Conservation (phyloP, 2,888 invertebrate species). For the Dicyrtoma fusca region DNA sequence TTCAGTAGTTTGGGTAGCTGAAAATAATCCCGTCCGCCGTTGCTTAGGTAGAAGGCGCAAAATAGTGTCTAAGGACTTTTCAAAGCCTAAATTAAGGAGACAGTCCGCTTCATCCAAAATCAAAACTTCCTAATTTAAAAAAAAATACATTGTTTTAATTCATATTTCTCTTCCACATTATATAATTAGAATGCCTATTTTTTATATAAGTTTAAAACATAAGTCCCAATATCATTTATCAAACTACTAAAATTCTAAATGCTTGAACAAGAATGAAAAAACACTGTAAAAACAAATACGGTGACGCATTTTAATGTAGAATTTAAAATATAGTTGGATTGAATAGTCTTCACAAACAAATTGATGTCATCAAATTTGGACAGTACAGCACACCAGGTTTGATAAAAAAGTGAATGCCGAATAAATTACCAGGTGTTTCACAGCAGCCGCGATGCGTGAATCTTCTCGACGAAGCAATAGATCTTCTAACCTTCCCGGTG, state of each 20-base stretch:
- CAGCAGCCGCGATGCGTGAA: slow-evolving; percentile 70
- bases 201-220: too few relatives aligned
- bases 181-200: too few relatives aligned
- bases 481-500: slow-evolving; percentile 92
- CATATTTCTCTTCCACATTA: too few relatives aligned
- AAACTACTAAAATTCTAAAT: slow-evolving; percentile 49
- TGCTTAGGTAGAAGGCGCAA: slow-evolving; percentile 88
- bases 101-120: slow-evolving; percentile 97
- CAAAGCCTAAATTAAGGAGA: slow-evolving; percentile 89
- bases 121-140: slow-evolving; percentile 75
- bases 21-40: slow-evolving; percentile 95
- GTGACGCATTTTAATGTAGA: too few relatives aligned
- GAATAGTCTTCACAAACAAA: too few relatives aligned
- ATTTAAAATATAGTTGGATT: too few relatives aligned
- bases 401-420: too few relatives aligned
- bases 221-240: not conserved
- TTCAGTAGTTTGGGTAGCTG: slow-evolving; percentile 97
- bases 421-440: slow-evolving; percentile 81
- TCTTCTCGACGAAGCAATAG: slow-evolving; percentile 64
- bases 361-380: too few relatives aligned
- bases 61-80: slow-evolving; percentile 80
- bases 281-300: too few relatives aligned
- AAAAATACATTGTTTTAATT: too few relatives aligned
- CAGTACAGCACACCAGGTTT: too few relatives aligned
- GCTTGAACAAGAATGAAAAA: too few relatives aligned